These are phyloP conservation scores for Brachirus orientalis DNA, from an alignment of 2,113 vertebrate species.

Conservation along the genomic window DNA sequence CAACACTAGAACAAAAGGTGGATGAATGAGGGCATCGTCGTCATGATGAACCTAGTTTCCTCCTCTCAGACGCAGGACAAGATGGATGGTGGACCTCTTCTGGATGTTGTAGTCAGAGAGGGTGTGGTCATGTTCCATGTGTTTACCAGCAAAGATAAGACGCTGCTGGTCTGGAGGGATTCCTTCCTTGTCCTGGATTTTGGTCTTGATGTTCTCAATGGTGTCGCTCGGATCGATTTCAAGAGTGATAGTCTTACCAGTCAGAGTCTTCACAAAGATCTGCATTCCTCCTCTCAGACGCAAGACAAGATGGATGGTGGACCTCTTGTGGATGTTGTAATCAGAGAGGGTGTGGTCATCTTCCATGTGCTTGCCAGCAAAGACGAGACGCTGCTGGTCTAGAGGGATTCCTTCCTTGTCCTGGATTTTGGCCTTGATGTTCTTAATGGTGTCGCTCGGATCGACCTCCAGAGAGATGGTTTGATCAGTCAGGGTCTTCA, in stretches of 20 bases:
- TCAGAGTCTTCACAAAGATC: conserved; percentile 46
- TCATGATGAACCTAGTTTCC: background rate
- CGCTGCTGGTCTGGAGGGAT: conserved; percentile 35
- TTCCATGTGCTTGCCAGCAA: background rate
- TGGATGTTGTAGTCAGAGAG: conserved; percentile 35
- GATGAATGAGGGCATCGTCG: no score
- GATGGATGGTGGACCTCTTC: conserved; percentile 42
- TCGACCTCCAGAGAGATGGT: conserved; percentile 58
- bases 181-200: conserved; percentile 38
- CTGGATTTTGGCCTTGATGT: conserved; percentile 43
- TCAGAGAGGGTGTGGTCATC: conserved; percentile 44
- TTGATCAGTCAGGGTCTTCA: conserved; percentile 47
- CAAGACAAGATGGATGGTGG: conserved; percentile 45
- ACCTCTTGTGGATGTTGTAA: conserved; percentile 63
- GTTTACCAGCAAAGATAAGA: conserved; percentile 32
- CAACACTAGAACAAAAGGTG: no score
- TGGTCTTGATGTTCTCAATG: conserved; percentile 30
- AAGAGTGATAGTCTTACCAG: conserved; percentile 37
- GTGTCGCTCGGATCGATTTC: conserved; percentile 35
- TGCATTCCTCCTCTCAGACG: conserved; percentile 44
- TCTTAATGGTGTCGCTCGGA: conserved; percentile 45
- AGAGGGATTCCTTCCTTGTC: conserved; percentile 51
- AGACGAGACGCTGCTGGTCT: conserved; percentile 35
- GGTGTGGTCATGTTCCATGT: conserved; percentile 31
- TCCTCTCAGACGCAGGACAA: conserved; percentile 32